Evolutionary conservation across 2,797 vertebrate species (phyloP).

Genomic region (Esox lucius): DNA sequence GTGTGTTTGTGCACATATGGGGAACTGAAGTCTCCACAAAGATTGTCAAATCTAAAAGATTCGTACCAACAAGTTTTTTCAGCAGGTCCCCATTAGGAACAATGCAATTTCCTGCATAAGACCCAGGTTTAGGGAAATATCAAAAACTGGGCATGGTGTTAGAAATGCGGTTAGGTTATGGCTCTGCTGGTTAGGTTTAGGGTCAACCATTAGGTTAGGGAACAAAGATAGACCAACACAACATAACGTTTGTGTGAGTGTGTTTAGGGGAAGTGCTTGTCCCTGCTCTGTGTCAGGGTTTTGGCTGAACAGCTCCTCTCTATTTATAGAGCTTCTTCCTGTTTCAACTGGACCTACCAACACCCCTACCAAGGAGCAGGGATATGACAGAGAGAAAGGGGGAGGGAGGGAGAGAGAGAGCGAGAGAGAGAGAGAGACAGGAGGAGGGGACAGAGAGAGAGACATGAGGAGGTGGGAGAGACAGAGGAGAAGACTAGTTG

Average conservation of each 20-base stretch:
- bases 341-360: constrained; percentile 76
- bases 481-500: constrained; percentile 15
- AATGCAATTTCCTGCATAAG: no score
- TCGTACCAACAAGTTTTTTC: no score
- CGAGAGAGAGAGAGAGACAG: constrained; percentile 2
- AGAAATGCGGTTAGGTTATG: no score
- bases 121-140: no score
- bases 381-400: constrained; percentile 15
- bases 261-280: not conserved
- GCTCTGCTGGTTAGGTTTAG: no score
- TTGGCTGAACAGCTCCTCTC: constrained; percentile 68
- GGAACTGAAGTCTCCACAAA: no score
- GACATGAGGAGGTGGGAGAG: constrained; percentile 17
- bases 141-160: no score
- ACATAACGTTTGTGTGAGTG: not conserved
- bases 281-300: constrained; percentile 47
- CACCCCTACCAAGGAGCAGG: constrained; percentile 33
- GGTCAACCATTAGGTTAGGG: no score
- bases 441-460: not conserved
- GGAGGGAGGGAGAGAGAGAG: not conserved
- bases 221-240: no score
- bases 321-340: constrained; percentile 82
- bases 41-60: no score
- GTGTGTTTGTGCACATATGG: constrained; percentile 17
- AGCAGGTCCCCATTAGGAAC: no score